A percentile compares a stretch with the other conserved stretches of the same genome.
These are phyloP conservation scores for Pardosa pseudoannulata DNA, from an alignment of 2,888 invertebrate genomes.

Conservation along the genomic window DNA sequence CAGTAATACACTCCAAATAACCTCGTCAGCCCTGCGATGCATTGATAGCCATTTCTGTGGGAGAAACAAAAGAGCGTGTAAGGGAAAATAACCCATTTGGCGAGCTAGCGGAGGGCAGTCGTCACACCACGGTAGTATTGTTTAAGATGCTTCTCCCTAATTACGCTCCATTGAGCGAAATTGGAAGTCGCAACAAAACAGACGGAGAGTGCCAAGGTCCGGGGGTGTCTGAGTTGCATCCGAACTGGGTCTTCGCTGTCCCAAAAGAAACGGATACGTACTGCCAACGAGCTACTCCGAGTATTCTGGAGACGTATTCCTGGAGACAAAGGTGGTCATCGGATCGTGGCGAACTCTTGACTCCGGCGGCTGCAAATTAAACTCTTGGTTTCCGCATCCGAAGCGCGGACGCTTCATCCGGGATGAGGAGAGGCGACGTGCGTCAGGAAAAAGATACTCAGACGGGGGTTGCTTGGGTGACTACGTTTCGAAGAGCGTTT, in stretches of 20 bases:
- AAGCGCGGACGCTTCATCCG: background rate
- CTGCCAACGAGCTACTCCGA: background rate
- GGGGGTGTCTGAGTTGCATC: background rate
- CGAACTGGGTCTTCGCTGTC: conserved; percentile 8
- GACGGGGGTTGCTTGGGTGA: too few species aligned
- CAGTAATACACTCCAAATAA: background rate
- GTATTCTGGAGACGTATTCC: background rate
- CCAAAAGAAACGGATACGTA: background rate
- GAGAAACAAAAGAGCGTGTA: background rate
- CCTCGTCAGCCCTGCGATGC: background rate
- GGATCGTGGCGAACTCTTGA: conserved; percentile 31
- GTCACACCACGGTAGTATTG: background rate
- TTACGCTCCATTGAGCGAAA: background rate
- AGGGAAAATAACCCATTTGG: background rate
- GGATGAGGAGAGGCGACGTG: background rate
- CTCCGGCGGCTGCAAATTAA: background rate
- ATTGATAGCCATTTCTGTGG: background rate
- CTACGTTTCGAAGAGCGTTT: too few species aligned
- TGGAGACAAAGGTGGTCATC: conserved; percentile 30
- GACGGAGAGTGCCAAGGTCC: background rate
- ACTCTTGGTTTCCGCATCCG: background rate
- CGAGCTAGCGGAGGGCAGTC: background rate
- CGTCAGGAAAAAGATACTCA: too few species aligned
- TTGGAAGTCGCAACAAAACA: background rate
- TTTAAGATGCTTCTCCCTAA: background rate